phyloP scores from a whole-genome alignment of 2,888 invertebrate genomes.

The Drosophila austrosaltans region DNA sequence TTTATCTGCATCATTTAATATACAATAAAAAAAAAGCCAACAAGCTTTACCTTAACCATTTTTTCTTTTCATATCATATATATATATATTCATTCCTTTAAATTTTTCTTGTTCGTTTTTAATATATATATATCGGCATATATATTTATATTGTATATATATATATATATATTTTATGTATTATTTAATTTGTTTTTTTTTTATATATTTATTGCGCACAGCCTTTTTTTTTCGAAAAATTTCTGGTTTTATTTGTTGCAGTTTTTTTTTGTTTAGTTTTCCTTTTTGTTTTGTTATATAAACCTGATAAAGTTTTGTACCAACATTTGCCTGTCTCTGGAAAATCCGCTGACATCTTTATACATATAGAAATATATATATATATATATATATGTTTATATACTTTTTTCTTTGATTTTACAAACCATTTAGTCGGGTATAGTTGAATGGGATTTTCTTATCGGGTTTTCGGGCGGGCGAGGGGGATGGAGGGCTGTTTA shows the following conservation, averaged over 20 bases:
- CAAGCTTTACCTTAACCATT: conserved; percentile 18
- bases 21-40: not conserved
- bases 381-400: conserved; percentile 9
- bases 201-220: conserved; percentile 64
- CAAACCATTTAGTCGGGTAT: conserved; percentile 11
- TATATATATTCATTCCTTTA: not conserved
- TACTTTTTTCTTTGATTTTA: conserved; percentile 10
- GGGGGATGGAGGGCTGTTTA: too few relatives aligned
- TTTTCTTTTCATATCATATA: conserved; percentile 1
- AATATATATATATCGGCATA: conserved; percentile 14
- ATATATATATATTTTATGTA: conserved; percentile 27
- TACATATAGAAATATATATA: conserved; percentile 24
- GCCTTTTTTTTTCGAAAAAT: conserved; percentile 64
- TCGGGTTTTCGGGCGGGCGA: too few relatives aligned
- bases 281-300: conserved; percentile 32
- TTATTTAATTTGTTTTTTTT: conserved; percentile 34
- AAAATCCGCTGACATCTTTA: conserved; percentile 39
- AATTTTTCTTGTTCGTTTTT: conserved; percentile 19
- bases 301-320: conserved; percentile 73
- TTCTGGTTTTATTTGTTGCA: conserved; percentile 30
- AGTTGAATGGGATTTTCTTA: too few relatives aligned
- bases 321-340: conserved; percentile 58
- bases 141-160: conserved; percentile 9
- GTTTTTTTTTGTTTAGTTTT: conserved; percentile 14
- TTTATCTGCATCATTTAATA: not conserved